Base-by-base conservation (phyloP, 2,888 invertebrate genomes). In the Chloromyia formosa region DNA sequence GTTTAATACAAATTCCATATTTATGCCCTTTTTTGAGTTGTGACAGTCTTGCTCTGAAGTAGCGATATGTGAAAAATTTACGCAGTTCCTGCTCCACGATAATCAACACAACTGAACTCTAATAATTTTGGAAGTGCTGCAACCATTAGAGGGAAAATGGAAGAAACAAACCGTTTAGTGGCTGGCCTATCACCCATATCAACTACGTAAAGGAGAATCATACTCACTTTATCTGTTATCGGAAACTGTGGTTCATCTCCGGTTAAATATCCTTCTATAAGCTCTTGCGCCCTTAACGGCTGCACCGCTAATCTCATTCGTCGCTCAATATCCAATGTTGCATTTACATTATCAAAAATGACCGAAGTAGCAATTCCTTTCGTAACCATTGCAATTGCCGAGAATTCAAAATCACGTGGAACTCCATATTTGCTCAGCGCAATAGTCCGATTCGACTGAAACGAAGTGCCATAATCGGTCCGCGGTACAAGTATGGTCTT, bases 381-480 rank as follows among this genome's bases (percentile, higher is more conserved):
- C 2, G 84, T 78, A 1, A 82, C 80, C 75, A 81, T 82, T 0
- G 85, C 82, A 14, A 86, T 76, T 1, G 84, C 23, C 1, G 81
- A 80, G 27, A 78, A 77, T 61, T 81, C 79, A 53, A 82, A 79
- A 49, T 80, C 77, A 22, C 78, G 77, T 49, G 78, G 76, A 16
- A 80, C 74, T 7, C 78, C 77, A n/a, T 56, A 61, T 62, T 77
- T 78, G 49, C 81, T 79, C 16, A 84, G 79, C 73, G 84, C 79
- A 0, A 81, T 72, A 27, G 81, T 80, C 1, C 82, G 75, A 82
- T 84, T 84, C 35, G 83, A 78, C 27, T 83, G 60, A 66, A 82
- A 82, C 66, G 81, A 80, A 0, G 84, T 82, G 1, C 82, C 83
- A 77, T 86, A 86, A 76, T 85, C 85, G 14, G 82, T 81, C 76